Evolutionary conservation across 2,888 invertebrate genomes (phyloP).

Genomic region (Ariolimax columbianus): DNA sequence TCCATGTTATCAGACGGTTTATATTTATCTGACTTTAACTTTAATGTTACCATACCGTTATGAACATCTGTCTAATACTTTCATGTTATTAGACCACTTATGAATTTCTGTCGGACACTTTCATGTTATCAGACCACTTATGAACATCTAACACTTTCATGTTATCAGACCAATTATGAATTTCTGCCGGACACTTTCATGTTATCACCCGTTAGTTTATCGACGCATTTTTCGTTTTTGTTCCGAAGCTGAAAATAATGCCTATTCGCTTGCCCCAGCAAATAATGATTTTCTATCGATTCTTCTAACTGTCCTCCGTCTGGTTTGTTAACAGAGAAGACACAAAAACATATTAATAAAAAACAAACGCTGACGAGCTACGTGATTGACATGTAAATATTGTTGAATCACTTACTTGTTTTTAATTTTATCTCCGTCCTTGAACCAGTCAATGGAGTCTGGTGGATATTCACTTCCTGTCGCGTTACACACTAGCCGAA

Average conservation of each 20-base stretch:
- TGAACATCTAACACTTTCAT: no score
- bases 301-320: not conserved
- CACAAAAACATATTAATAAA: no score
- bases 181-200: no score
- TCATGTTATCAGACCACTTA: no score
- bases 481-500: constrained; percentile 62
- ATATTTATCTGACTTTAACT: no score
- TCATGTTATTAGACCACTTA: no score
- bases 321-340: not conserved
- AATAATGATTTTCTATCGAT: constrained; percentile 7
- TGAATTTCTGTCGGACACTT: no score
- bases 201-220: not conserved
- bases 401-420: constrained; percentile 49
- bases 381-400: not conserved
- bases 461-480: constrained; percentile 61
- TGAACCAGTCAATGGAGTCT: constrained; percentile 66
- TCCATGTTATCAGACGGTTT: no score
- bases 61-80: no score
- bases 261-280: not conserved
- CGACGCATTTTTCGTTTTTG: not conserved
- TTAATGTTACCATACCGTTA: no score
- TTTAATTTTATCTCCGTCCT: constrained; percentile 63
- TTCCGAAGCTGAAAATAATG: not conserved
- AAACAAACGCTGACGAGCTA: not conserved
- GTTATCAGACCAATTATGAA: no score